Evolutionary conservation across 2,113 vertebrate genomes (phyloP).

Genomic region (Pelodiscus sinensis): DNA sequence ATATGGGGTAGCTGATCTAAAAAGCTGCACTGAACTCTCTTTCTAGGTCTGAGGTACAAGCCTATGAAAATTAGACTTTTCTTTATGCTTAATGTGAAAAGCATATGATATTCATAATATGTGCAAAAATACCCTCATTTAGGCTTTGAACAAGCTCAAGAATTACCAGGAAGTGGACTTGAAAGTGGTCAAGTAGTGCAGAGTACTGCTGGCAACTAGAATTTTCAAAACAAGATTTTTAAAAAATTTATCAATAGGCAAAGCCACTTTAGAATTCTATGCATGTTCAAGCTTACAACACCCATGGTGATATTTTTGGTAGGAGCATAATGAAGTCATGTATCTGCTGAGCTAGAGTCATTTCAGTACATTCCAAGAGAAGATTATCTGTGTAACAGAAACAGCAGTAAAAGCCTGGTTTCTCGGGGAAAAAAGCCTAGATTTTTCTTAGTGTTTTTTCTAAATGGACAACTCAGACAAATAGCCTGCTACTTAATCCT

Average conservation of each 20-base stretch:
- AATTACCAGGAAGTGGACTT: not conserved
- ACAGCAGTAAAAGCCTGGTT: conserved; percentile 7
- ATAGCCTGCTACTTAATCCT: conserved; percentile 15
- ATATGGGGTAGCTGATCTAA: not conserved
- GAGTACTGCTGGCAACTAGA: not conserved
- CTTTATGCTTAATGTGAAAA: not conserved
- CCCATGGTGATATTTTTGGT: conserved; percentile 7
- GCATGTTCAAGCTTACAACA: conserved; percentile 12
- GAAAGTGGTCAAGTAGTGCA: not conserved
- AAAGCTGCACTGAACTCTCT: not conserved
- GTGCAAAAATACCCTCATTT: not conserved
- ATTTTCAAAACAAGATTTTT: not conserved
- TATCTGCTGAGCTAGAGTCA: not conserved
- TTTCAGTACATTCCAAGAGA: not conserved
- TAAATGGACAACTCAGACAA: not conserved
- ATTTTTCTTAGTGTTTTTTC: not conserved
- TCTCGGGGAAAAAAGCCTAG: not conserved
- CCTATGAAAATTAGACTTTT: not conserved
- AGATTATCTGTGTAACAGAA: not conserved
- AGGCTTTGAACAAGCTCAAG: not conserved
- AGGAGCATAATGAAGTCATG: not conserved
- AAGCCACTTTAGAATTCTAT: not conserved
- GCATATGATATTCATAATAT: not conserved
- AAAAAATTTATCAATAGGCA: not conserved
- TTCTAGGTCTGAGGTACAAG: not conserved